phyloP scores from a whole-genome alignment of 2,888 invertebrate genomes.

The Amaurobius ferox region DNA sequence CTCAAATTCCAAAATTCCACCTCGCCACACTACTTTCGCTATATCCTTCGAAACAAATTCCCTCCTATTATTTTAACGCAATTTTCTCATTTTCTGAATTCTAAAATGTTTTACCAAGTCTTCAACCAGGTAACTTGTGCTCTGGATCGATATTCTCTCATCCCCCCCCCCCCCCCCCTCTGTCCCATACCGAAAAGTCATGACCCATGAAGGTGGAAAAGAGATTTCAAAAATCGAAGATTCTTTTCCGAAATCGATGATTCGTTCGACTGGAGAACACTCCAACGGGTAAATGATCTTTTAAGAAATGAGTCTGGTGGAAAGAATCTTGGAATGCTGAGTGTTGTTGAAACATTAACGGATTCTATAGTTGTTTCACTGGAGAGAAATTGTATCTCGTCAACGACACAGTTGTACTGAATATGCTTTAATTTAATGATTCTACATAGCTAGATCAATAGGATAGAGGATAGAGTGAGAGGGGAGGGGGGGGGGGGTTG shows the following conservation, averaged over 20 bases:
- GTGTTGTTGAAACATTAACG: constrained; percentile 9
- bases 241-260: constrained; percentile 1
- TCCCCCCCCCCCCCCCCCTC: not conserved
- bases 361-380: not conserved
- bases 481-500: too few species aligned
- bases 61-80: not conserved
- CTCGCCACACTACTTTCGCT: too few species aligned
- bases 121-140: not conserved
- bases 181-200: not conserved
- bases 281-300: not conserved
- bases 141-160: not conserved
- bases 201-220: constrained; percentile 18
- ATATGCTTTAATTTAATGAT: not conserved
- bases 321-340: not conserved
- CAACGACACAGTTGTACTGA: not conserved
- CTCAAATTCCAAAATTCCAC: too few species aligned
- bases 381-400: not conserved
- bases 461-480: too few species aligned
- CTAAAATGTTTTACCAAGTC: not conserved
- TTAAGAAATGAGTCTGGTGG: not conserved
- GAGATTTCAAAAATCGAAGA: constrained; percentile 11
- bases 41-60: too few species aligned
- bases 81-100: not conserved
- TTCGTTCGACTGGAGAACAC: not conserved
- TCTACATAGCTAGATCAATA: not conserved